Evolutionary conservation across 2,113 vertebrate genomes (phyloP).

Genomic region (Melanerpes formicivorus): DNA sequence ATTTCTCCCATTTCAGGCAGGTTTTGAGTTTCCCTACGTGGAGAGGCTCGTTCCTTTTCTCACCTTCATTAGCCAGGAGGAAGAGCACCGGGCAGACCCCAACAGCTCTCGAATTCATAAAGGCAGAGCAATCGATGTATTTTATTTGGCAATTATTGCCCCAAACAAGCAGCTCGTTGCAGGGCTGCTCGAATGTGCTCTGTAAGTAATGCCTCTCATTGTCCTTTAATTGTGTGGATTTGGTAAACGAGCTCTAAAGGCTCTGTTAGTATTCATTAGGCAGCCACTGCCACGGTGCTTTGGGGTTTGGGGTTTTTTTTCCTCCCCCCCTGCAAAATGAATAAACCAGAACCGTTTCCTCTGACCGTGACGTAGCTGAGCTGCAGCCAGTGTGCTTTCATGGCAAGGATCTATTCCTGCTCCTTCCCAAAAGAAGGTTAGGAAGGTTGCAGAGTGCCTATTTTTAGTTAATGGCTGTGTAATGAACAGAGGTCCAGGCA

Average conservation of each 20-base stretch:
- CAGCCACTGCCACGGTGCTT: neutral
- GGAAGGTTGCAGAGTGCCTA: neutral
- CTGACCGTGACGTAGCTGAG: neutral
- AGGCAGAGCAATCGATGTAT: slow-evolving; percentile 28
- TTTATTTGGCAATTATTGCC: slow-evolving; percentile 55
- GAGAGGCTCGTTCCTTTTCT: slow-evolving; percentile 19
- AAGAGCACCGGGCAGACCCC: neutral
- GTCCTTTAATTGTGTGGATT: slow-evolving; percentile 51
- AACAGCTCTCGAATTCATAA: slow-evolving; percentile 57
- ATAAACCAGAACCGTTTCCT: neutral
- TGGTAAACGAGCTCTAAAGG: slow-evolving; percentile 61
- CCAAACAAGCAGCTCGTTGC: slow-evolving; percentile 41
- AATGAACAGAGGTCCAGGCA: neutral
- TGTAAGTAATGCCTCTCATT: slow-evolving; percentile 65
- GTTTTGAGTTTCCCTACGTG: slow-evolving; percentile 23
- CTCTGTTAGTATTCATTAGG: slow-evolving; percentile 64
- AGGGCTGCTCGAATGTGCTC: slow-evolving; percentile 28
- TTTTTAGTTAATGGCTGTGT: neutral
- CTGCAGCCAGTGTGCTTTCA: neutral
- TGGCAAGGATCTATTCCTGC: neutral
- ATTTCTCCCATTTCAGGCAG: slow-evolving; percentile 43
- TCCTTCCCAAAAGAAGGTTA: neutral
- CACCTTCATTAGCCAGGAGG: slow-evolving; percentile 1
- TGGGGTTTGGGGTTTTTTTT: no score
- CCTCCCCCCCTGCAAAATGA: no score